Evolutionary conservation across 2,797 vertebrate genomes (phyloP).

Genomic region (Cetoscarus ocellatus): DNA sequence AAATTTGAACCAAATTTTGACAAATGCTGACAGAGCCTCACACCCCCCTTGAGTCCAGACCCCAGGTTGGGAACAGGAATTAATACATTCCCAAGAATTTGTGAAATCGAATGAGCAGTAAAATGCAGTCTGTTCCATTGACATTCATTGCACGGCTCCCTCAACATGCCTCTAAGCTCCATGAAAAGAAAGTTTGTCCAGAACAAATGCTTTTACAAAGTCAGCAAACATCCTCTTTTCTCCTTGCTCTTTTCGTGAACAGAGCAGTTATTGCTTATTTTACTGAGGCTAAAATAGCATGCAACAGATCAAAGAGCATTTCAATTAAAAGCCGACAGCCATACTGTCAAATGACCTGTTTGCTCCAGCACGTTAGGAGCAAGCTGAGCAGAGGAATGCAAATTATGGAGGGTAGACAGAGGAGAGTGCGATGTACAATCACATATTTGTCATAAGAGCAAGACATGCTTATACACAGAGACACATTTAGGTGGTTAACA

Average conservation of each 20-base stretch:
- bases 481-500: background rate
- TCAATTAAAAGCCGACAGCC: background rate
- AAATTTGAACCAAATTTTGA: too few species aligned
- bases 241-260: background rate
- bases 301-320: constrained; percentile 5
- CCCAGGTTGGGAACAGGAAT: too few species aligned
- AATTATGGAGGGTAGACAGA: background rate
- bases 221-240: background rate
- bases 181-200: background rate
- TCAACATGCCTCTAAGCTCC: background rate
- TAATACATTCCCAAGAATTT: too few species aligned
- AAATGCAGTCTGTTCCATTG: too few species aligned
- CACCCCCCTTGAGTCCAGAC: too few species aligned
- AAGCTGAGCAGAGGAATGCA: constrained; percentile 4
- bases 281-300: background rate
- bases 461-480: background rate
- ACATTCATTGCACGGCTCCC: background rate
- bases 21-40: too few species aligned
- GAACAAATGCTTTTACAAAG: background rate
- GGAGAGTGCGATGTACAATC: background rate
- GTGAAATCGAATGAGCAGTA: background rate
- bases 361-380: background rate
- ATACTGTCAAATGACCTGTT: constrained; percentile 1
- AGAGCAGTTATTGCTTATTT: background rate
- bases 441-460: background rate